Base-by-base conservation (phyloP, 2,113 vertebrate genomes). In the Nothobranchius furzeri region DNA sequence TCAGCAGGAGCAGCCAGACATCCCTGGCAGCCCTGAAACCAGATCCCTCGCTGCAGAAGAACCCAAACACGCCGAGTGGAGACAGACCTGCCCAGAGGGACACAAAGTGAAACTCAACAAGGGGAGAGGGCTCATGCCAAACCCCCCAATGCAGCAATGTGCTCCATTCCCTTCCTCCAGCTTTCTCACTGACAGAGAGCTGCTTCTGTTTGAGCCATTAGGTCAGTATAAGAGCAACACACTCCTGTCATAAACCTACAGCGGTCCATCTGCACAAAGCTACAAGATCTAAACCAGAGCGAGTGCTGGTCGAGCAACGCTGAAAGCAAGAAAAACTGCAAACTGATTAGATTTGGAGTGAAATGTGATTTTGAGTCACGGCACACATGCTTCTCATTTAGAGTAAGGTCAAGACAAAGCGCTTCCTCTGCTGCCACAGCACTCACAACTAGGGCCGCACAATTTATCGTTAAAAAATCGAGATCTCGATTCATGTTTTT, bases 41-140 rank as follows among this genome's bases (percentile, higher is more conserved):
- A 75, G 90, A 92, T 92, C 90, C 79, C 48, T 66, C 90, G 87
- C 85, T 91, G 91, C 92, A 88, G 91, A 92, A 89, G 85, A 90
- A 92, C 88, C 89, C 88, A 92, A 91, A 92, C 88, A 92, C 66
- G 54, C 78, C 64, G 82, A 73, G 83, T 85, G 86, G 81, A 87
- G 91, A 86, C 71, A 52, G 77, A 84, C 70, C 76, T 69, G 82
- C 78, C 84, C 81, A 51, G 66, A 63, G 85, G 86, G 88, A 85
- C 70, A 70, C 76, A 52, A 82, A 78, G 78, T 84, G 85, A 89
- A 87, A 89, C 81, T 74, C 76, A 78, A 87, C 86, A 72, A 80
- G 80, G 66, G 68, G 56, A 73, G 67, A 73, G 30, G 40, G 56
- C 37, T 67, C 20, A 68, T 64, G 78, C 76, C 80, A 78, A 85